Evolutionary conservation across 2,797 vertebrate species (phyloP).

Genomic region (Ataeniobius toweri): DNA sequence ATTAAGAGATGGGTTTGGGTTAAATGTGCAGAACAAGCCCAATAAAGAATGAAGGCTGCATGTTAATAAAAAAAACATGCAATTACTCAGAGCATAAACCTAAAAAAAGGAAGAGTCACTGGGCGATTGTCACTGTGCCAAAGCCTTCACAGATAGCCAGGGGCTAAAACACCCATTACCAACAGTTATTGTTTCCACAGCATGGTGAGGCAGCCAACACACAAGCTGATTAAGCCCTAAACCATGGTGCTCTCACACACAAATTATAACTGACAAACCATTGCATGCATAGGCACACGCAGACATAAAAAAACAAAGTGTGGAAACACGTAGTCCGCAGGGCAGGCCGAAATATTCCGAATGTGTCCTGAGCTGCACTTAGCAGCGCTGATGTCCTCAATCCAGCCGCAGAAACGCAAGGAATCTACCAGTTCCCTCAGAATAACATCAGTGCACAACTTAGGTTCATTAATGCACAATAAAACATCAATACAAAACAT

Average conservation of each 20-base stretch:
- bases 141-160: slow-evolving; percentile 54
- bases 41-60: neutral
- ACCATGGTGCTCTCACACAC: slow-evolving; percentile 33
- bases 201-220: slow-evolving; percentile 56
- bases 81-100: slow-evolving; percentile 1
- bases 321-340: slow-evolving; percentile 20
- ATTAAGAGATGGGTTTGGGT: no score
- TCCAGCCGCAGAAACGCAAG: slow-evolving; percentile 32
- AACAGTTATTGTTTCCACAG: slow-evolving; percentile 65
- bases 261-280: slow-evolving; percentile 28
- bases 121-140: slow-evolving; percentile 31
- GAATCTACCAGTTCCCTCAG: slow-evolving; percentile 35
- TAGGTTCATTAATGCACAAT: slow-evolving; percentile 8
- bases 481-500: neutral
- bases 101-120: neutral
- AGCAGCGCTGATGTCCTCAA: slow-evolving; percentile 45
- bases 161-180: slow-evolving; percentile 65
- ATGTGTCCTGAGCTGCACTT: slow-evolving; percentile 53
- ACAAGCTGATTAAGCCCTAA: slow-evolving; percentile 70
- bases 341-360: slow-evolving; percentile 45
- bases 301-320: slow-evolving; percentile 9
- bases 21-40: neutral
- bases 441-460: slow-evolving; percentile 25
- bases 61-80: neutral
- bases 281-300: slow-evolving; percentile 3